phyloP scores from a whole-genome alignment of 2,113 vertebrate species.

The Sarotherodon lohbergeri region DNA sequence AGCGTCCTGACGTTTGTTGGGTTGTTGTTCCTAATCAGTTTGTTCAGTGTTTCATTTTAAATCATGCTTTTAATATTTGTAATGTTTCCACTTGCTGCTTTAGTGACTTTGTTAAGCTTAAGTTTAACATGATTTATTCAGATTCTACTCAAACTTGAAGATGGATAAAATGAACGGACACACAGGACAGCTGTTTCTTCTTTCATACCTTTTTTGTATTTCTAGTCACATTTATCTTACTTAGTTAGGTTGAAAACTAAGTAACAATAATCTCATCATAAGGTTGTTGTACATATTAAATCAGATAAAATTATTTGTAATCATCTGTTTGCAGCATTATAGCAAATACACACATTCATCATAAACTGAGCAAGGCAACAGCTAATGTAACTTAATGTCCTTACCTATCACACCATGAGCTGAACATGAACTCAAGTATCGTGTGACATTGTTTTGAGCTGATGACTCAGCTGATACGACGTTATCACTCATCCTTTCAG shows the following conservation, averaged over 20 bases:
- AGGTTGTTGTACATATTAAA: neutral
- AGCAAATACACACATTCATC: neutral
- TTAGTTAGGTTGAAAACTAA: neutral
- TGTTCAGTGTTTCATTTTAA: neutral
- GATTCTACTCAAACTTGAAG: neutral
- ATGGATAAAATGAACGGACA: neutral
- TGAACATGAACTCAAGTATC: neutral
- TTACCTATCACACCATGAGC: neutral
- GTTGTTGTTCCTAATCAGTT: neutral
- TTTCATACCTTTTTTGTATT: neutral
- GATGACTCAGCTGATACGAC: neutral
- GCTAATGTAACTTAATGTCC: neutral
- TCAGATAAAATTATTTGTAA: neutral
- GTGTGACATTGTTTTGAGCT: neutral
- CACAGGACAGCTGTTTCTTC: neutral
- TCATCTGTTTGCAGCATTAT: neutral
- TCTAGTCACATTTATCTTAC: neutral
- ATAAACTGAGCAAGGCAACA: accelerated
- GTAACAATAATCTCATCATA: neutral
- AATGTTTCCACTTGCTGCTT: neutral
- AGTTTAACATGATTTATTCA: neutral
- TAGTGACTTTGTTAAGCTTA: neutral
- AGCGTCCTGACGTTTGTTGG: neutral
- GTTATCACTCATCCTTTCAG: neutral
- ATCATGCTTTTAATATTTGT: neutral